A percentile compares a stretch with the other conserved stretches of the same genome.
Evolutionary conservation across 1,140 invertebrate genomes (phyloP).

Genomic region (Musca vetustissima): DNA sequence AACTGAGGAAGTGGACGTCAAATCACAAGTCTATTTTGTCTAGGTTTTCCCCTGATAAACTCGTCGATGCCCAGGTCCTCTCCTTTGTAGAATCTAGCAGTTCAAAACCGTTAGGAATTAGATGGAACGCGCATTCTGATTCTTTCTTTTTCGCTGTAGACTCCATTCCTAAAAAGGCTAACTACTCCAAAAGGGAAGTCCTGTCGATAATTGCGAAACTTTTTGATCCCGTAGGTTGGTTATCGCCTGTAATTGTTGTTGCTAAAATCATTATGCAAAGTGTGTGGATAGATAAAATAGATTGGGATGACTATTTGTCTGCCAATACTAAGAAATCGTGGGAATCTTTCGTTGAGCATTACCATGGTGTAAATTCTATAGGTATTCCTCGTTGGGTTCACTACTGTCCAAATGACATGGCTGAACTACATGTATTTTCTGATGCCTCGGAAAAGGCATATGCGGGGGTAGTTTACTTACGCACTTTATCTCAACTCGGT

Average conservation of each 20-base stretch:
- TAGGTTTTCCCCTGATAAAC: not conserved
- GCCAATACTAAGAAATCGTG: no score
- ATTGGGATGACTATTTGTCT: no score
- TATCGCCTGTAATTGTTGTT: not conserved
- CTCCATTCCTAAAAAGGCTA: not conserved
- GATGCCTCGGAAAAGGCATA: not conserved
- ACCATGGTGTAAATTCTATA: no score
- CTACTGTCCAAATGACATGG: no score
- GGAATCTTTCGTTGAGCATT: no score
- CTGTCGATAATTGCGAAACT: not conserved
- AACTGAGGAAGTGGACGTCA: not conserved
- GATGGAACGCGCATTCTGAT: not conserved
- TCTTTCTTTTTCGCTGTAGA: no score
- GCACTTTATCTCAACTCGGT: no score
- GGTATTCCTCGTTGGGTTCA: no score
- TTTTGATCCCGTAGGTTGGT: not conserved
- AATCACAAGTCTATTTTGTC: not conserved
- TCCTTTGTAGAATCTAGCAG: not conserved
- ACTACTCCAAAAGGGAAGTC: not conserved
- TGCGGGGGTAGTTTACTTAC: no score
- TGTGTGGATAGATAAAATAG: no score
- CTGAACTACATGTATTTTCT: not conserved
- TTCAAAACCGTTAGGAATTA: not conserved
- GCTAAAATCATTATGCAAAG: not conserved
- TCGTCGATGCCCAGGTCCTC: not conserved